Base-by-base conservation (phyloP, 1,140 invertebrate species). In the Camponotus floridanus region DNA sequence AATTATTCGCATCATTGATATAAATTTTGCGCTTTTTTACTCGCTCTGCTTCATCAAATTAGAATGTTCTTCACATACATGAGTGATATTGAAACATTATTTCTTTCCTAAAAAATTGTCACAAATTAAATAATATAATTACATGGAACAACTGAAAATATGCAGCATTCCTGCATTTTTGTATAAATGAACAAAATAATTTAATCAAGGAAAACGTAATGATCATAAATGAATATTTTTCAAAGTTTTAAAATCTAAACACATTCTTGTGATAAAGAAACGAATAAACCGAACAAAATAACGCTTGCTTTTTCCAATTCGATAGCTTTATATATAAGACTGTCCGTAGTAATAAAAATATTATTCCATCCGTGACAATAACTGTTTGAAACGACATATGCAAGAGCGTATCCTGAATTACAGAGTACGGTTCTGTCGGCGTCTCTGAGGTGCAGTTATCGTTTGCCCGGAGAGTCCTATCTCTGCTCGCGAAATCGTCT, bases 391-490 rank as follows among this genome's bases (percentile, higher is more conserved):
- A 42, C 11, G 45, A 18, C 39, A 36, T 36, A 45, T 70, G 45
- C 9, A 51, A 51, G n/a, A 48, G 57, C 18, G 51, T 70, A 31
- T 55, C 76, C 61, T 88, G 76, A 88, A 89, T 88, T 88, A 86
- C 64, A 59, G 15, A 86, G 70, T 31, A 65, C 74, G 57, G 45
- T 61, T 64, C 59, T 59, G 61, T n/a, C 62, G 45, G 68, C 76
- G 57, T 88, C 73, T 86, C 70, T 31, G 21, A 73, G 18, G 39
- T n/a, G 39, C 65, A 76, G 84, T 89, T 88, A 88, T 86, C 87
- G 87, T 88, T 89, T 83, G 87, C 84, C 67, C 84, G 31, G 86
- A 67, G 67, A 70, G 68, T 84, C 76, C 67, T 85, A 88, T 83
- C 51, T 88, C 76, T 45, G 11, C 65, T 71, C 78, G 51, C 65